These are phyloP conservation scores for Mycalesis mineus DNA, from an alignment of 2,888 invertebrate genomes.

Conservation along the genomic window DNA sequence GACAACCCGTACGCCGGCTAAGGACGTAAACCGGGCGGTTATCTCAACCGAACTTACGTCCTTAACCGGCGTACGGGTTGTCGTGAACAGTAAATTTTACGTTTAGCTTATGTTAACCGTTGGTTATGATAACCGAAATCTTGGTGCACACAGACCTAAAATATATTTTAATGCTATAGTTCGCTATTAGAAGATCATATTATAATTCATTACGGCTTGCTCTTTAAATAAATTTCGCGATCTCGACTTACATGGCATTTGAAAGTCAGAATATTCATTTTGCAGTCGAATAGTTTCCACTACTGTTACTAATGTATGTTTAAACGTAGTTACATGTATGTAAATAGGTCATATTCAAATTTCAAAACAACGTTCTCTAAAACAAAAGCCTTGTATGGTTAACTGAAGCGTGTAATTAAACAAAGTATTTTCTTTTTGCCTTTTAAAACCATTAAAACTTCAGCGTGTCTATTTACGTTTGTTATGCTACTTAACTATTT, in stretches of 20 bases:
- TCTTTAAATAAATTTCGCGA: too few relatives aligned
- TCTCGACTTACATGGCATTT: neutral
- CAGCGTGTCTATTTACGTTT: slow-evolving; percentile 21
- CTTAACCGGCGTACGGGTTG: too few relatives aligned
- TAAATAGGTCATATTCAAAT: slow-evolving; percentile 25
- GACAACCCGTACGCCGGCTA: too few relatives aligned
- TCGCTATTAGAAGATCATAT: too few relatives aligned
- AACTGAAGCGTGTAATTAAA: slow-evolving; percentile 36
- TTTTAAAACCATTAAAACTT: slow-evolving; percentile 25
- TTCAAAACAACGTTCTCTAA: slow-evolving; percentile 37
- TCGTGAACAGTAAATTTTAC: too few relatives aligned
- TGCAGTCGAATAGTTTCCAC: neutral
- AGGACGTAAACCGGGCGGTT: too few relatives aligned
- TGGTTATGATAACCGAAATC: too few relatives aligned
- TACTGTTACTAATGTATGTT: neutral
- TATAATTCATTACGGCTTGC: too few relatives aligned
- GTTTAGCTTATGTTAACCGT: too few relatives aligned
- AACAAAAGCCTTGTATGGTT: slow-evolving; percentile 44
- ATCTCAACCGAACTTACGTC: too few relatives aligned
- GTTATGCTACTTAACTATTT: slow-evolving; percentile 26
- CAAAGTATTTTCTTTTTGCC: slow-evolving; percentile 27
- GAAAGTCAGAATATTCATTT: neutral
- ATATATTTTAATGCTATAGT: too few relatives aligned
- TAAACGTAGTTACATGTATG: neutral
- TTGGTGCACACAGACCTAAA: too few relatives aligned